These are phyloP conservation scores for Orthosia cruda DNA, from an alignment of 2,888 invertebrate species.

Conservation along the genomic window DNA sequence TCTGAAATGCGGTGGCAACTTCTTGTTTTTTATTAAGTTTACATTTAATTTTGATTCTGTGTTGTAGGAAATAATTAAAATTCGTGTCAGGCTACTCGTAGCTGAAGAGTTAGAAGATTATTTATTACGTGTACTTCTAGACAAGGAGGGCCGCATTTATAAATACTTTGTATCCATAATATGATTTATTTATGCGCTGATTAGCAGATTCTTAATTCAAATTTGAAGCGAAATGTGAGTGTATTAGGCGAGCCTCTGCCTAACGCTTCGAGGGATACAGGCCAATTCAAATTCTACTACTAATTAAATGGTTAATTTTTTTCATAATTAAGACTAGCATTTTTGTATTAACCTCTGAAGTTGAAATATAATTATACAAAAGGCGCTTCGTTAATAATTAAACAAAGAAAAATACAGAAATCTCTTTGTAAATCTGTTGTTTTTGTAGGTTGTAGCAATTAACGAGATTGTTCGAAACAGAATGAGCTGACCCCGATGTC, in stretches of 20 bases:
- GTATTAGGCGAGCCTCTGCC: no score
- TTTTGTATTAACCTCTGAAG: not conserved
- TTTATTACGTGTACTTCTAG: not conserved
- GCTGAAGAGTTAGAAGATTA: conserved; percentile 3
- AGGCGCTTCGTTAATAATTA: not conserved
- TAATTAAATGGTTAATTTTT: no score
- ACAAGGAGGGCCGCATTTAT: no score
- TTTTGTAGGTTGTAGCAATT: conserved; percentile 22
- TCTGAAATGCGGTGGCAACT: conserved; percentile 27
- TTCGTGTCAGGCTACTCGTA: not conserved
- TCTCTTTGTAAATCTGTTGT: conserved; percentile 14
- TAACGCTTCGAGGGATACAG: no score
- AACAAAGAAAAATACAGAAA: conserved; percentile 1
- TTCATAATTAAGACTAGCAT: no score
- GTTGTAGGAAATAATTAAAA: conserved; percentile 41
- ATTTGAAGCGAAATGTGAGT: no score
- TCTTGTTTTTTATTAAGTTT: conserved; percentile 56
- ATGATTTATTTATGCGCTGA: no score
- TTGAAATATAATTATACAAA: not conserved
- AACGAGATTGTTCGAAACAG: conserved; percentile 24
- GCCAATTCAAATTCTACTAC: no score
- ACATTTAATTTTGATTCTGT: conserved; percentile 52
- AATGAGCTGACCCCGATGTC: conserved; percentile 14
- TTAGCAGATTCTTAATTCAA: no score
- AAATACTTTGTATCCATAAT: no score